These are phyloP conservation scores for Drosophila paucipuncta DNA, from an alignment of 2,888 invertebrate genomes.

Conservation along the genomic window DNA sequence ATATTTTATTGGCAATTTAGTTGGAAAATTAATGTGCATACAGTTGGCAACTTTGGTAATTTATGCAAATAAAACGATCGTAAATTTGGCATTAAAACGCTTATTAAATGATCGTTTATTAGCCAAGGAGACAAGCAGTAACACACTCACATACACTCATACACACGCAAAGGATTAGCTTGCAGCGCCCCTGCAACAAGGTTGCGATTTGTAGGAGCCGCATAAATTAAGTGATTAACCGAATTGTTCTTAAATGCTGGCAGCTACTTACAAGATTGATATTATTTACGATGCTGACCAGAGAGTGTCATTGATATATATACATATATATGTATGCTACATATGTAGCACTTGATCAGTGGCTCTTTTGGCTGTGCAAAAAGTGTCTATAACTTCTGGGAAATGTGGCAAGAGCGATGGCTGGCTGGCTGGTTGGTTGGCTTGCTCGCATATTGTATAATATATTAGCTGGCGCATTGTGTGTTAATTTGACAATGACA, in stretches of 20 bases:
- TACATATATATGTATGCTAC: not conserved
- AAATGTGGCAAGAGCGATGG: constrained; percentile 31
- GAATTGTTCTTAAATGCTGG: constrained; percentile 72
- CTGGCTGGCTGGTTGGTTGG: constrained; percentile 15
- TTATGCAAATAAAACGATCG: constrained; percentile 83
- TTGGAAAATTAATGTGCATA: constrained; percentile 77
- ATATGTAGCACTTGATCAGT: constrained; percentile 12
- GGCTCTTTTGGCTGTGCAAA: constrained; percentile 27
- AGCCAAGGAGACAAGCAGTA: constrained; percentile 38
- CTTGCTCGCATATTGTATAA: constrained; percentile 65
- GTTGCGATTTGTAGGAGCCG: constrained; percentile 71
- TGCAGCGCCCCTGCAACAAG: constrained; percentile 58
- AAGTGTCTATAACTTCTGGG: constrained; percentile 69
- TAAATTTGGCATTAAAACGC: constrained; percentile 82
- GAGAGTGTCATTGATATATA: constrained; percentile 31
- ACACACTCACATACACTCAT: not conserved
- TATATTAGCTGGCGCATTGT: constrained; percentile 77
- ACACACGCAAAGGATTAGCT: constrained; percentile 42
- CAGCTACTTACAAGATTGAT: constrained; percentile 72
- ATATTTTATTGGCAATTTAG: constrained; percentile 83
- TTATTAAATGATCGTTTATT: constrained; percentile 81
- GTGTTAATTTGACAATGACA: constrained; percentile 73
- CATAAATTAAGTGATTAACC: constrained; percentile 79
- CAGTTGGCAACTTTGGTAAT: constrained; percentile 79
- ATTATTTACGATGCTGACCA: constrained; percentile 62